These are phyloP conservation scores for Macrophya alboannulata DNA, from an alignment of 2,888 invertebrate species.

Conservation along the genomic window DNA sequence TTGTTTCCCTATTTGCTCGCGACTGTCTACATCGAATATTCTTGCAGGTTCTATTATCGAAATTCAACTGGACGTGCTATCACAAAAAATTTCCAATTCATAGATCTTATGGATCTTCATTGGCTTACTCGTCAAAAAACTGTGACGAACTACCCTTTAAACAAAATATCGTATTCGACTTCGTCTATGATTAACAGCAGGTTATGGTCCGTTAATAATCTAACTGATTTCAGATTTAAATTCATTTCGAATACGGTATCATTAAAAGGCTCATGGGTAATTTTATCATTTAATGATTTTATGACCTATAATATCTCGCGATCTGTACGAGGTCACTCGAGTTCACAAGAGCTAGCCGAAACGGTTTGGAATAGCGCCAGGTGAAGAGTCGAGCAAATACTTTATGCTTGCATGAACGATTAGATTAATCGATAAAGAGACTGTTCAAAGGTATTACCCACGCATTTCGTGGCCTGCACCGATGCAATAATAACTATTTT, in stretches of 20 bases:
- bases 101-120: background rate
- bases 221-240: background rate
- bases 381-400: background rate
- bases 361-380: slow-evolving; percentile 32
- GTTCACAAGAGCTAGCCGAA: background rate
- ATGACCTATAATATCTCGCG: background rate
- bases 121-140: background rate
- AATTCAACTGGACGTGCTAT: background rate
- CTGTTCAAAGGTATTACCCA: background rate
- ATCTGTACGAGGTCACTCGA: background rate
- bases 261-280: background rate
- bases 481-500: background rate
- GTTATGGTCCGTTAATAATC: background rate
- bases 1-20: background rate
- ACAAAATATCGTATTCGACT: background rate
- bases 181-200: background rate
- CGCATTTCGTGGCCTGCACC: background rate
- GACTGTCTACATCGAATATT: background rate
- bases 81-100: background rate
- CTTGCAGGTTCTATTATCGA: background rate
- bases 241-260: background rate
- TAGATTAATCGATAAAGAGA: slow-evolving; percentile 23
- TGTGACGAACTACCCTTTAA: background rate
- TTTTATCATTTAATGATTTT: background rate
- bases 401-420: slow-evolving; percentile 5